Percentiles rank a stretch among this genome's conserved stretches.
Conservation (phyloP, 1,140 invertebrate species). For the Nasonia vitripennis region DNA sequence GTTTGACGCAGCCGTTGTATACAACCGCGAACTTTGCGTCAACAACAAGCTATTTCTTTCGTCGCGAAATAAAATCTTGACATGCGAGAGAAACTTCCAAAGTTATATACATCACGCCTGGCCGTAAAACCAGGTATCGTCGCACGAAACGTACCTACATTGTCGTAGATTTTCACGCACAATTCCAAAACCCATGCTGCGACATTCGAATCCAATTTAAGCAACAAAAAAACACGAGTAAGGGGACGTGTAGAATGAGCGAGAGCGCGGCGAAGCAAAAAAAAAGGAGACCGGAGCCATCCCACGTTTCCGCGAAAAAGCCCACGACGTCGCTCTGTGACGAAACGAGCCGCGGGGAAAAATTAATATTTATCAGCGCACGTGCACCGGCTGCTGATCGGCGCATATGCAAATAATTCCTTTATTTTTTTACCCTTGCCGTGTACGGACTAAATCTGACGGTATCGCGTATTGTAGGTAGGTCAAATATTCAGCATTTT, state of each 20-base stretch:
- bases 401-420: neutral
- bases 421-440: neutral
- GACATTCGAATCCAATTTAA: neutral
- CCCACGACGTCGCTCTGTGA: neutral
- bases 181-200: neutral
- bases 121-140: neutral
- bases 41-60: neutral
- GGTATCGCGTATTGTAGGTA: neutral
- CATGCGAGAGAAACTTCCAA: neutral
- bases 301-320: constrained; percentile 1
- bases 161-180: neutral
- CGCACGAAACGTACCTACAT: neutral
- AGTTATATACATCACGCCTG: neutral
- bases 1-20: neutral
- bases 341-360: neutral
- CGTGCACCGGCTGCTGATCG: neutral
- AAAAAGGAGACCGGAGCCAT: constrained; percentile 29
- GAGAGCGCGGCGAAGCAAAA: neutral
- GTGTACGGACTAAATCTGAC: neutral
- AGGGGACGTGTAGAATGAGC: neutral
- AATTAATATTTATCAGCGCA: constrained; percentile 36
- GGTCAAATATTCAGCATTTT: neutral
- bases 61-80: neutral
- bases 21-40: neutral
- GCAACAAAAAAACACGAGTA: neutral